phyloP scores from a whole-genome alignment of 1,140 invertebrate genomes.

The Propsilocerus akamusi region DNA sequence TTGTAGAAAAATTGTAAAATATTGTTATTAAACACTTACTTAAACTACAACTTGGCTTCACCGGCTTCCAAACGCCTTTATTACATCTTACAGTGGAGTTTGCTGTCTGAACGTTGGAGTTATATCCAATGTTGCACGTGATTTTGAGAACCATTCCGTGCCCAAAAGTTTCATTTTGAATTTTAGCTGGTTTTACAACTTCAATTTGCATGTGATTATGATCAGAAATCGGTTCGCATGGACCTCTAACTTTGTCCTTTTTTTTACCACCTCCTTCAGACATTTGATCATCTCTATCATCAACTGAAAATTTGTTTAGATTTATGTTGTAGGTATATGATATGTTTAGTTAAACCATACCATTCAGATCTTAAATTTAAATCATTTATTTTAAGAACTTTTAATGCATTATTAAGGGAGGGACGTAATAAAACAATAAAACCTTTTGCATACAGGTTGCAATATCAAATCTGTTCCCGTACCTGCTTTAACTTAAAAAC shows the following conservation, averaged over 20 bases:
- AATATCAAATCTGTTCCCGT: no score
- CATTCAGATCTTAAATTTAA: no score
- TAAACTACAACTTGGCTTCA: constrained; percentile 52
- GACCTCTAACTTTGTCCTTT: constrained; percentile 27
- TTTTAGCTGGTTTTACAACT: constrained; percentile 20
- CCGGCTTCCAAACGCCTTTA: constrained; percentile 61
- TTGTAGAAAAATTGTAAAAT: background rate
- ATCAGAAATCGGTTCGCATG: constrained; percentile 19
- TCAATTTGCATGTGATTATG: constrained; percentile 9
- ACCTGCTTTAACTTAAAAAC: no score
- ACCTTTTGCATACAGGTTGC: no score
- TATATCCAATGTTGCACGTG: constrained; percentile 54
- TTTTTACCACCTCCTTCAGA: constrained; percentile 10
- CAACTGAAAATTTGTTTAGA: no score
- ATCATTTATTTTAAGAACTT: no score
- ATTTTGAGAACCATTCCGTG: constrained; percentile 48
- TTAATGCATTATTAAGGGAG: no score
- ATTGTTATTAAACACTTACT: no score
- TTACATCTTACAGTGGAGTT: constrained; percentile 62
- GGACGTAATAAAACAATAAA: no score
- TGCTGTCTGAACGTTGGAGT: constrained; percentile 40
- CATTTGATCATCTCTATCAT: no score
- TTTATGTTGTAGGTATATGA: no score
- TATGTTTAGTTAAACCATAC: no score
- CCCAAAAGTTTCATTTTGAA: constrained; percentile 26